Percentiles rank a stretch among this genome's conserved stretches.
These are phyloP conservation scores for Sitta europaea DNA, from an alignment of 2,113 vertebrate genomes.

Conservation along the genomic window DNA sequence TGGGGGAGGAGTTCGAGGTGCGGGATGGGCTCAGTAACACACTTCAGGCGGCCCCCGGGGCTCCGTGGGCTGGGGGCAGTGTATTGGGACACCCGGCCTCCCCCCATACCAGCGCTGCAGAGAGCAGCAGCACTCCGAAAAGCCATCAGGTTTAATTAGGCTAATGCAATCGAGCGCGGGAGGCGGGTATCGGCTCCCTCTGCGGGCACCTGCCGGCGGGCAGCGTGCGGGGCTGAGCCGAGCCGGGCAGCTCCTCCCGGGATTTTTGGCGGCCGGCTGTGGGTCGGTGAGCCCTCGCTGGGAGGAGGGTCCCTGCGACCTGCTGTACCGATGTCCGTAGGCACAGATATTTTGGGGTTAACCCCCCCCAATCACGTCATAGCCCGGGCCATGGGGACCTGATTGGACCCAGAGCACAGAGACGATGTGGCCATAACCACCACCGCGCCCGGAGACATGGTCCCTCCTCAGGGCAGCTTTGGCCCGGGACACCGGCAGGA, in stretches of 20 bases:
- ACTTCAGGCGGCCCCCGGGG: rapidly evolving
- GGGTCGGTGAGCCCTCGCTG: rapidly evolving
- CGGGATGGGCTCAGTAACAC: neutral
- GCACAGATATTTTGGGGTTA: neutral
- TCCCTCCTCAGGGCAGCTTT: rapidly evolving
- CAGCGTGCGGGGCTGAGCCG: rapidly evolving
- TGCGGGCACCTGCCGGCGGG: neutral
- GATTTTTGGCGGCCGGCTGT: rapidly evolving
- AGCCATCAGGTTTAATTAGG: neutral
- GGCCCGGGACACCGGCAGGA: too few species aligned
- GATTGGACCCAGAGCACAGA: neutral
- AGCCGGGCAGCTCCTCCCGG: neutral
- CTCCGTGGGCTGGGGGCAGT: neutral
- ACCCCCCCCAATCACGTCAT: rapidly evolving
- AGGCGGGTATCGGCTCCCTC: neutral
- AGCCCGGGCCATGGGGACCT: neutral
- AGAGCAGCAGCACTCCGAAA: neutral
- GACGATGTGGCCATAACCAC: rapidly evolving
- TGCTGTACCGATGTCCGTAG: neutral
- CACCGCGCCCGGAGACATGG: rapidly evolving
- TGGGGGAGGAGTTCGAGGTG: neutral
- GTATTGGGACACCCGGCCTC: rapidly evolving
- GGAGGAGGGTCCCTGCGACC: neutral
- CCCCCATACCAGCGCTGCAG: rapidly evolving
- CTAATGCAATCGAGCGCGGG: neutral